Evolutionary conservation across 1,140 invertebrate genomes (phyloP).

Genomic region (Panulirus ornatus): DNA sequence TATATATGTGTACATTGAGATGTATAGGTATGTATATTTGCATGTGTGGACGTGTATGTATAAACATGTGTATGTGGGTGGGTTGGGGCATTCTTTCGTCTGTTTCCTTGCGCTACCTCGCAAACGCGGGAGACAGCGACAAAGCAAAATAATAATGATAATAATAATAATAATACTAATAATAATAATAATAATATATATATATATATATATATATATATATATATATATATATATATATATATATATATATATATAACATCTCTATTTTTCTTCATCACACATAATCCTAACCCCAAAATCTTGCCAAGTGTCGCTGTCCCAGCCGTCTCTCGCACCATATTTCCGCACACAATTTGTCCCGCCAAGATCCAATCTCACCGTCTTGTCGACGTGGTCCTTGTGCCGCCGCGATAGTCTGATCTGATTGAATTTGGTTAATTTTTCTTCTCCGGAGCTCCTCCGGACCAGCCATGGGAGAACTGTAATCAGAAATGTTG

Average conservation of each 20-base stretch:
- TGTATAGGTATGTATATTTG: no score
- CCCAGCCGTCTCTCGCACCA: background rate
- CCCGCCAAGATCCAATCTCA: background rate
- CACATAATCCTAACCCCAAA: background rate
- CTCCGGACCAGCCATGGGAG: background rate
- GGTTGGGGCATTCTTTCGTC: no score
- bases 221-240: slow-evolving; percentile 26
- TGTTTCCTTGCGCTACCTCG: no score
- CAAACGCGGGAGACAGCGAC: no score
- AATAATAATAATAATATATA: background rate
- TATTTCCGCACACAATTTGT: background rate
- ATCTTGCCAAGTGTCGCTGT: no score
- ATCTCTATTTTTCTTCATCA: no score
- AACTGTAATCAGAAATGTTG: background rate
- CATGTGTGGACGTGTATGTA: no score
- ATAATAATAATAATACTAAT: no score
- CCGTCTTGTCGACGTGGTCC: background rate
- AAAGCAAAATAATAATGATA: no score
- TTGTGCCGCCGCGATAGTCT: background rate
- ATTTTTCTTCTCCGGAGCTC: background rate
- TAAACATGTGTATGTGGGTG: no score
- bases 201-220: slow-evolving; percentile 31
- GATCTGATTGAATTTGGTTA: background rate
- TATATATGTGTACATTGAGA: no score
- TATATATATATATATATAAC: background rate